Evolutionary conservation across 2,113 vertebrate species (phyloP).

Genomic region (Periophthalmus modestus): DNA sequence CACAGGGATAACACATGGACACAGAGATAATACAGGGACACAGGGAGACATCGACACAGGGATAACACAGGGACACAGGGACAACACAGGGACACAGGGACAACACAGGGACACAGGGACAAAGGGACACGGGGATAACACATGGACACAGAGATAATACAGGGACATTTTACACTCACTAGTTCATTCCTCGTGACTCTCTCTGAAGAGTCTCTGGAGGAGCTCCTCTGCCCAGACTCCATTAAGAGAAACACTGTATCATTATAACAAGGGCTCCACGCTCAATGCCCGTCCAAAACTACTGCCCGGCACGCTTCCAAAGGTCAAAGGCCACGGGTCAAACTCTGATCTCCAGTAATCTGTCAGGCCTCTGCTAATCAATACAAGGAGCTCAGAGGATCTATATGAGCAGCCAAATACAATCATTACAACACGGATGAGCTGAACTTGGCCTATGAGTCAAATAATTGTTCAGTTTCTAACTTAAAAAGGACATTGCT

Average conservation of each 20-base stretch:
- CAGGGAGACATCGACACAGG: too few species aligned
- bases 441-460: constrained; percentile 37
- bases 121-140: too few species aligned
- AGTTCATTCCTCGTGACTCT: constrained; percentile 1
- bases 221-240: constrained; percentile 32
- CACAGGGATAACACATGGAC: too few species aligned
- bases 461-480: neutral
- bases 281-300: constrained; percentile 23
- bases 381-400: constrained; percentile 30
- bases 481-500: neutral
- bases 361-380: constrained; percentile 38
- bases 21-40: too few species aligned
- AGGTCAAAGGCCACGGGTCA: constrained; percentile 45
- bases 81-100: too few species aligned
- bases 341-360: constrained; percentile 52
- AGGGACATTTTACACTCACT: constrained; percentile 5
- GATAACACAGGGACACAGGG: too few species aligned
- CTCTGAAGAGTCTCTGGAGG: constrained; percentile 30
- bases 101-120: too few species aligned
- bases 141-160: too few species aligned
- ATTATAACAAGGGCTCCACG: constrained; percentile 25
- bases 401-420: constrained; percentile 10
- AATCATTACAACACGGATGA: constrained; percentile 17
- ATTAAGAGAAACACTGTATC: constrained; percentile 23
- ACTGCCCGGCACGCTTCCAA: constrained; percentile 19